Base-by-base conservation (phyloP, 2,888 invertebrate species). In the Andrena haemorrhoa region DNA sequence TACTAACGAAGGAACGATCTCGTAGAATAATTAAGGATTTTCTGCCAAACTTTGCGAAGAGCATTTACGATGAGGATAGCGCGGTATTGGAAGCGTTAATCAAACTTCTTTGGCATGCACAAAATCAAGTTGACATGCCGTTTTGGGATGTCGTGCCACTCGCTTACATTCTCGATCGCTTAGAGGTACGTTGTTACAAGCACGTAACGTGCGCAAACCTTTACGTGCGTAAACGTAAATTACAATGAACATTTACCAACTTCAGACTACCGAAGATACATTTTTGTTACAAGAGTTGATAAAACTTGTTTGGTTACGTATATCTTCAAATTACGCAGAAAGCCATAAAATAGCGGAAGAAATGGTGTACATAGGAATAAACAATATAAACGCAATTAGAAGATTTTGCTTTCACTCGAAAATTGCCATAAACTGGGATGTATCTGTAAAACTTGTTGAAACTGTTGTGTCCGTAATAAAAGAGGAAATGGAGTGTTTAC, bases 81-180 rank as follows among this genome's bases (percentile, higher is more conserved):
- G 63, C 56, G 2, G 85, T 89, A 31, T 73, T 85, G 12, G 63
- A 80, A 51, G 83, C 80, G 5, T 58, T 89, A 51, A 73, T 89
- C 10, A 73, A 89, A 35, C 70, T 90, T 6, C 68, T 90, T 12
- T 64, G 79, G 20, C 53, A 78, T 33, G 74, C 74, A 26, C 79
- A 84, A 47, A 80, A 75, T 8, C 20, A 83, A 23, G 47, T 73
- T 23, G 75, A 63, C 49, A 68, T 88, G 1, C 63, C 85, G 12
- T 82, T 86, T 66, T 86, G 84, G 82, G 56, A 86, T 29, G 35
- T 85, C 49, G 29, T 90, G 12, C 83, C 90, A 1, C 20, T 90
- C 2, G 47, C 80, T 2, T 64, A 65, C 33, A 68, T 90, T 26
- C 73, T 90, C 5, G 83, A 89, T 56, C 64, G 66, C 4, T 82